Base-by-base conservation (phyloP, 2,888 invertebrate species). In the Chymomyza fuscimana region DNA sequence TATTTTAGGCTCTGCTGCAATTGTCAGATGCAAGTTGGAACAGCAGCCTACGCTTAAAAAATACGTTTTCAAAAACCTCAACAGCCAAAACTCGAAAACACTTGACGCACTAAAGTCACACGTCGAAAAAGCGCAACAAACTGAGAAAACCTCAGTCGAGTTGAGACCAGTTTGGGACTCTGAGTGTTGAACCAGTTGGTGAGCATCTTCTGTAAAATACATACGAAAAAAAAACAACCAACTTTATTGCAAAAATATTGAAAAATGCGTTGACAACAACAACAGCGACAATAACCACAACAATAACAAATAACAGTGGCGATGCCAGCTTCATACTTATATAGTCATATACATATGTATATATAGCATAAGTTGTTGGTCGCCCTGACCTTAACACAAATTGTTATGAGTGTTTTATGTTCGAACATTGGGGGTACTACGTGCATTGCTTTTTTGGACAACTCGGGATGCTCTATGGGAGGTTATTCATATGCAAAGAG, bases 321-420 rank as follows among this genome's bases (percentile, higher is more conserved):
- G 36, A 36, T 32, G 32, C 32, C 32, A 40, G 40, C 40, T 0
- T 40, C 40, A 40, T 40, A 40, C 40, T 46, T 46, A 46, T 46
- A 46, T 46, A 46, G 40, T 46, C 40, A 46, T 46, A 46, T 46
- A 12, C 12, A 46, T 46, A 46, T 46, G 12, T 46, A 46, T 46
- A 12, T 46, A 46, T 12, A 46, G 12, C 76, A 73, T 65, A 62
- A 54, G 68, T 82, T 84, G 83, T 84, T 86, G 87, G 86, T 87
- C 84, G 86, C 84, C 83, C 84, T 87, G 84, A 84, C 84, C 84
- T 84, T 84, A 84, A 84, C 84, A 84, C 84, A 81, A 86, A 87
- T 84, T 81, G 19, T 46, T 46, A 32, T 86, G 58, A 29, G 72
- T 73, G 69, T 51, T 50, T 52, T 32, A 59, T 59, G 40, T 15